These are phyloP conservation scores for Brachypteracias leptosomus DNA, from an alignment of 2,113 vertebrate genomes.

Conservation along the genomic window DNA sequence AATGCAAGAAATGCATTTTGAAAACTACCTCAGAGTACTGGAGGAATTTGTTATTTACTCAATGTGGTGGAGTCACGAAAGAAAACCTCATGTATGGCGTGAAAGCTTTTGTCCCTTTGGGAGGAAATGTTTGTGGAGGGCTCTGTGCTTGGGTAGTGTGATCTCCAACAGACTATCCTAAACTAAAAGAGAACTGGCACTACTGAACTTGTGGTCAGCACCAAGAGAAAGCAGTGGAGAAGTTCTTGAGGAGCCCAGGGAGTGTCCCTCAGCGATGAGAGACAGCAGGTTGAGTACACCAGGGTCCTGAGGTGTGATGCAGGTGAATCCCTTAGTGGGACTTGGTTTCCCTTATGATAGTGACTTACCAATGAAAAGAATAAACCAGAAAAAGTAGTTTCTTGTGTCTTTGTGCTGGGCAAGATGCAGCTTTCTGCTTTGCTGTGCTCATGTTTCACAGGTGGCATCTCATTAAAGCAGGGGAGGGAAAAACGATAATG, in stretches of 20 bases:
- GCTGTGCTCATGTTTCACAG: background rate
- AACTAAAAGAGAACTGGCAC: background rate
- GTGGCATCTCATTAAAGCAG: rapidly evolving
- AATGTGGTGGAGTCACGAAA: background rate
- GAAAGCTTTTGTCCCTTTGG: background rate
- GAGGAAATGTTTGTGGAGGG: background rate
- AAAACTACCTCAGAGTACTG: background rate
- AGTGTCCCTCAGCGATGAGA: background rate
- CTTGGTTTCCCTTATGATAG: background rate
- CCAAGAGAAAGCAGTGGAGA: background rate
- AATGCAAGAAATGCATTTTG: background rate
- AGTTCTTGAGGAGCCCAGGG: background rate
- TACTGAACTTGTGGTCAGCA: background rate
- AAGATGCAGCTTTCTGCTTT: background rate
- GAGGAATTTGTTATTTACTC: background rate
- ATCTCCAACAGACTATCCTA: background rate
- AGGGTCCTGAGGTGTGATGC: no score
- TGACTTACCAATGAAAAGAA: background rate
- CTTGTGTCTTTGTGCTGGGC: background rate
- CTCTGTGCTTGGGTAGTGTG: background rate
- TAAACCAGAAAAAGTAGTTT: background rate
- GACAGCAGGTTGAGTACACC: background rate
- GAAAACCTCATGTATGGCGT: background rate
- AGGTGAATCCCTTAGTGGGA: background rate
- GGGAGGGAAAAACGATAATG: background rate